A percentile compares a stretch with the other conserved stretches of the same genome.
Conservation (phyloP, 2,888 invertebrate genomes). For the Tachina fera region DNA sequence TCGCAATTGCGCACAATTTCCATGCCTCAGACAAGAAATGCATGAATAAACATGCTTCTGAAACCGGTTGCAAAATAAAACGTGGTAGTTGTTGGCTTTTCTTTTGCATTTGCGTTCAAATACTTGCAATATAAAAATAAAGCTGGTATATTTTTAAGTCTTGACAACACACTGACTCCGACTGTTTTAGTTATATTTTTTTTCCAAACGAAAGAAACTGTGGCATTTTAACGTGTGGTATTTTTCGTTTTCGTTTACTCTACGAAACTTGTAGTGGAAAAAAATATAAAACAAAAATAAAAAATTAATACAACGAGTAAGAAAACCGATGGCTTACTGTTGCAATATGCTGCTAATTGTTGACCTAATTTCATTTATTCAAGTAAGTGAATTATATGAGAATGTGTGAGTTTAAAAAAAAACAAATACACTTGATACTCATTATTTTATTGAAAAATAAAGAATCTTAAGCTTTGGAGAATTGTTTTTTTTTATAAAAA, state of each 20-base stretch:
- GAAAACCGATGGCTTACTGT: conserved; percentile 49
- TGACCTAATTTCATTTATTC: conserved; percentile 70
- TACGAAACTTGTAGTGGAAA: conserved; percentile 39
- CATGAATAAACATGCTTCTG: conserved; percentile 59
- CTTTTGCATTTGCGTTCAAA: conserved; percentile 47
- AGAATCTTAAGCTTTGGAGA: background rate
- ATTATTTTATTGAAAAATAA: background rate
- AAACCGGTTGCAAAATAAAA: conserved; percentile 67
- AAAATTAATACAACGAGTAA: conserved; percentile 50
- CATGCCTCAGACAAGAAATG: conserved; percentile 57
- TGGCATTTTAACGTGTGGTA: conserved; percentile 57
- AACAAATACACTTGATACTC: conserved; percentile 49
- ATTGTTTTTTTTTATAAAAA: no score
- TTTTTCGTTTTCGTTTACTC: conserved; percentile 62
- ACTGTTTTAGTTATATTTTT: conserved; percentile 33
- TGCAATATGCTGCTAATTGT: conserved; percentile 67
- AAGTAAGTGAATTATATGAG: conserved; percentile 46
- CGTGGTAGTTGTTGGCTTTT: conserved; percentile 65
- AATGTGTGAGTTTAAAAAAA: conserved; percentile 32
- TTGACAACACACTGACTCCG: conserved; percentile 53
- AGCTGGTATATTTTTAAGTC: conserved; percentile 61
- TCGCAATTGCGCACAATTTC: conserved; percentile 31
- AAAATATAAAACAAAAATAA: conserved; percentile 1
- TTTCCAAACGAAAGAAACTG: conserved; percentile 18
- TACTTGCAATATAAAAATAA: conserved; percentile 30